phyloP scores from a whole-genome alignment of 1,140 invertebrate species.

The Euborellia annulipes region DNA sequence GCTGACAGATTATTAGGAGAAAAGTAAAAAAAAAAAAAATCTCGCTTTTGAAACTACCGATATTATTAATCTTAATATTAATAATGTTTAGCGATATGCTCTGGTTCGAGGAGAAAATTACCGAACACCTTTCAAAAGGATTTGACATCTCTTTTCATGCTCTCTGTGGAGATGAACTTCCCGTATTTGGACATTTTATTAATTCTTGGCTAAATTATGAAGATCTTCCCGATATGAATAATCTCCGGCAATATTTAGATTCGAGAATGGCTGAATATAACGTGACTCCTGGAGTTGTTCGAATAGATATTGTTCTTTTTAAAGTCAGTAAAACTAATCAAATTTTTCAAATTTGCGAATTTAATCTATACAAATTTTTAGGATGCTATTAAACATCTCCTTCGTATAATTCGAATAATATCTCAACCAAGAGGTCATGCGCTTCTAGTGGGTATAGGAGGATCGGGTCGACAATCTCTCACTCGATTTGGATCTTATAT shows the following conservation, averaged over 20 bases:
- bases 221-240: conserved; percentile 45
- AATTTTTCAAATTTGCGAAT: too few relatives aligned
- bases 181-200: conserved; percentile 63
- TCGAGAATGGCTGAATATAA: conserved; percentile 66
- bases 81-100: conserved; percentile 51
- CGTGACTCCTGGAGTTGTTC: conserved; percentile 48
- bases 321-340: conserved; percentile 18
- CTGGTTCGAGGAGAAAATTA: conserved; percentile 52
- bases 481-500: conserved; percentile 59
- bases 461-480: conserved; percentile 69
- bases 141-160: conserved; percentile 64
- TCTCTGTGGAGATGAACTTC: conserved; percentile 55
- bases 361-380: too few relatives aligned
- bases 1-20: conserved; percentile 63
- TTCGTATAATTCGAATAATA: conserved; percentile 62
- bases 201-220: conserved; percentile 59
- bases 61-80: too few relatives aligned
- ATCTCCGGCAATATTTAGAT: conserved; percentile 43
- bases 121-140: conserved; percentile 50
- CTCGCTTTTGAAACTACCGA: too few relatives aligned
- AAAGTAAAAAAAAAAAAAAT: too few relatives aligned
- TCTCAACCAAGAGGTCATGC: conserved; percentile 68
- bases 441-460: conserved; percentile 68
- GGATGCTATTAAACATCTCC: conserved; percentile 71
- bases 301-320: conserved; percentile 67